Conservation (phyloP, 2,888 invertebrate species). For the Hedychridium roseum region DNA sequence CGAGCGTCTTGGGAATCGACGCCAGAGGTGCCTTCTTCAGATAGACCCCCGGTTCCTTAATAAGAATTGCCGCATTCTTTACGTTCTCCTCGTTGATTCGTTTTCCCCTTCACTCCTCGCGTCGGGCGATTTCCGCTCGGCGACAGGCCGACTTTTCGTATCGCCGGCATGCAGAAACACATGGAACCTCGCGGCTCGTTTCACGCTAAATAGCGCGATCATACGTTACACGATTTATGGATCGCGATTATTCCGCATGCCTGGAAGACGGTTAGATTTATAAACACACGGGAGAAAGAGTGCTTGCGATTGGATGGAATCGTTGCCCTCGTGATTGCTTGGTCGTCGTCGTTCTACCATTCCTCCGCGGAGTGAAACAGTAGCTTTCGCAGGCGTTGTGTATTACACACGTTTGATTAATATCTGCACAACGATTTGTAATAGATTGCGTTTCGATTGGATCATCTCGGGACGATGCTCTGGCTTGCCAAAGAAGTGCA, state of each 20-base stretch:
- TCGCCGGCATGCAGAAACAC: background rate
- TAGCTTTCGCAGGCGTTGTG: too few species aligned
- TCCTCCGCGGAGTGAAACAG: too few species aligned
- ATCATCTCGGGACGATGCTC: too few species aligned
- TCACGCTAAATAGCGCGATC: constrained; percentile 15
- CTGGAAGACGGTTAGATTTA: constrained; percentile 9
- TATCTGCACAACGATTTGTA: too few species aligned
- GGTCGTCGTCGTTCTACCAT: too few species aligned
- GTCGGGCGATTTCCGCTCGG: too few species aligned
- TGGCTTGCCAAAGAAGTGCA: too few species aligned
- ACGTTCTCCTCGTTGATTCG: constrained; percentile 8
- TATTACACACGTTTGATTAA: too few species aligned
- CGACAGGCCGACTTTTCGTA: constrained; percentile 24
- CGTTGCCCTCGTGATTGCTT: too few species aligned
- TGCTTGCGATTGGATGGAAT: too few species aligned
- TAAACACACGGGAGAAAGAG: constrained; percentile 18
- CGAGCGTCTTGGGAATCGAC: constrained; percentile 30
- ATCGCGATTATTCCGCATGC: constrained; percentile 13
- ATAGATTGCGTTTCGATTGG: too few species aligned
- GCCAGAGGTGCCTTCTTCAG: constrained; percentile 18
- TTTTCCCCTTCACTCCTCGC: constrained; percentile 3
- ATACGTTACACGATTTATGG: constrained; percentile 20
- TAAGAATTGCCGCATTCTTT: constrained; percentile 12
- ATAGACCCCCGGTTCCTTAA: constrained; percentile 13
- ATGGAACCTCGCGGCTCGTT: constrained; percentile 2